Base-by-base conservation (phyloP, 2,888 invertebrate genomes). In the Hirudinaria manillensis region DNA sequence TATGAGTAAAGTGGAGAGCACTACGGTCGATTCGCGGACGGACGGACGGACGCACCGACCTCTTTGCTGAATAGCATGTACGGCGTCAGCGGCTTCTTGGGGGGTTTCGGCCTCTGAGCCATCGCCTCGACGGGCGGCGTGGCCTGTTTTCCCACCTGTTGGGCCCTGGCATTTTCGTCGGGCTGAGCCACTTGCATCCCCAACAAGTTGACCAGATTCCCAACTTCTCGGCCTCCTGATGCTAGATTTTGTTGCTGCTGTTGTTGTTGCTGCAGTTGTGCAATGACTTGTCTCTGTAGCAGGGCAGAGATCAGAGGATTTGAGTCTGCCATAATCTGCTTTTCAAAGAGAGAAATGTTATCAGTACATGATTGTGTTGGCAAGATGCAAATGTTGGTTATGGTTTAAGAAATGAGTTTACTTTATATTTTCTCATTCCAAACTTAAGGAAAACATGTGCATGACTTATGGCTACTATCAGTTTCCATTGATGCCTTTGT, bases 61-160 rank as follows among this genome's bases (percentile, higher is more conserved):
- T 78, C 75, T 72, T 79, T 79, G 70, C 79, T 79, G 76, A 79
- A 79, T 53, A 79, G 53, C 79, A 79, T 79, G 70, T 79, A 79
- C 13, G 79, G 79, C 2, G 79, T 79, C n/a, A 79, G 75, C 16
- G 79, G 79, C 68, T 78, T 78, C 76, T 78, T 78, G 27, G 79
- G 79, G 16, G 79, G 79, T 65, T 78, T 78, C n/a, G 76, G 76
- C 19, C 72, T 72, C 27, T 56, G 56, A 13, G 68, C 10, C 16
- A 19, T 34, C n/a, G 34, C 7, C 16, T 32, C 32, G n/a, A 16
- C n/a, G n/a, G 36, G n/a, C 32, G 36, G n/a, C 2, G 36, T 68
- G 2, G 68, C n/a, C 72, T 51, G 38, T 21, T n/a, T 75, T 29
- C 24, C 24, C 55, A 32, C 36, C n/a, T 24, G 32, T 21, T 45